phyloP scores from a whole-genome alignment of 1,140 invertebrate genomes.

The Orchesella cincta region DNA sequence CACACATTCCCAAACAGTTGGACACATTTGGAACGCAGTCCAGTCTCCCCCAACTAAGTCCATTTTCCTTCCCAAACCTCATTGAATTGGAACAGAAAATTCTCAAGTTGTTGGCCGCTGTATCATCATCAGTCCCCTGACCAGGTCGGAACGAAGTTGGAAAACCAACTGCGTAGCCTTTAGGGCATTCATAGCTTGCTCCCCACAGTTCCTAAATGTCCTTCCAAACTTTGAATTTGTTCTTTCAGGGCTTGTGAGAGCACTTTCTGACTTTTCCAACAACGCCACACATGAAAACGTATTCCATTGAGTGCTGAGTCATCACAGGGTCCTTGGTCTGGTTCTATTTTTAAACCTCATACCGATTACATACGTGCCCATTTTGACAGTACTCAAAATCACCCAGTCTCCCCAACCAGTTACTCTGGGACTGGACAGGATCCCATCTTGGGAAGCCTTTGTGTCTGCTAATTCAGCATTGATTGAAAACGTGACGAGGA shows the following conservation, averaged over 20 bases:
- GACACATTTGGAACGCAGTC: constrained; percentile 22
- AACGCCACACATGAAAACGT: constrained; percentile 38
- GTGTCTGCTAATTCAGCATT: no score
- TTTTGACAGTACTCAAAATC: no score
- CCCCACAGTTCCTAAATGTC: constrained; percentile 39
- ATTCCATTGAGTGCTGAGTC: constrained; percentile 45
- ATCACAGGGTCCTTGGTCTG: constrained; percentile 38
- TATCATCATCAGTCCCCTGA: constrained; percentile 17
- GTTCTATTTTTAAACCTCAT: no score
- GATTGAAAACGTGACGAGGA: no score
- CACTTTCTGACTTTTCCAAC: constrained; percentile 1
- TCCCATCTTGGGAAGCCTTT: no score
- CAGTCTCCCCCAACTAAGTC: constrained; percentile 36
- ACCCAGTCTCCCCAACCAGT: no score
- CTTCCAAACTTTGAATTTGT: constrained; percentile 31
- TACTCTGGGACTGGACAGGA: no score
- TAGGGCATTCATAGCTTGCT: not conserved
- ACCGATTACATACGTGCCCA: no score
- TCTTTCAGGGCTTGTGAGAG: no score
- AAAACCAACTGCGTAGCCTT: constrained; percentile 20
- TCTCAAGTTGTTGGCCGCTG: constrained; percentile 25
- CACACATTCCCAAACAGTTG: no score
- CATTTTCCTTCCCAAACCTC: constrained; percentile 26
- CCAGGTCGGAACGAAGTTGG: constrained; percentile 7
- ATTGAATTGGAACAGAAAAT: not conserved